phyloP scores from a whole-genome alignment of 37 sponge, comb jelly and placozoan genomes.

The Bolinopsis microptera region DNA sequence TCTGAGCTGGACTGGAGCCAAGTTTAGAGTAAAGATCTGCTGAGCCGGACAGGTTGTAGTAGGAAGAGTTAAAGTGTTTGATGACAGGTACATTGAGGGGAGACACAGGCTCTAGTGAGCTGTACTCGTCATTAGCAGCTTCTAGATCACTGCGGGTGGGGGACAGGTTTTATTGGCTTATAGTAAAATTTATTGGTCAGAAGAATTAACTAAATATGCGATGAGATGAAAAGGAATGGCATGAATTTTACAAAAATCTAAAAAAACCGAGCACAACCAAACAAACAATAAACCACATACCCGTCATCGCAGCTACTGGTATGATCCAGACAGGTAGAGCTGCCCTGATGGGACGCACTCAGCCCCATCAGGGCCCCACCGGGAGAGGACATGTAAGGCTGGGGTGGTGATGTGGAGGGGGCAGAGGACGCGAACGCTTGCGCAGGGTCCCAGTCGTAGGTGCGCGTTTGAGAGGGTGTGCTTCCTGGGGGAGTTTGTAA shows the following conservation, averaged over 20 bases:
- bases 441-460: conserved; percentile 64
- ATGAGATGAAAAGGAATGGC: too few species aligned
- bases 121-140: neutral
- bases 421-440: conserved; percentile 59
- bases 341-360: neutral
- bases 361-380: neutral
- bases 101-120: neutral
- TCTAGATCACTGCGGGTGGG: neutral
- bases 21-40: neutral
- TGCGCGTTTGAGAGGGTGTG: conserved; percentile 28
- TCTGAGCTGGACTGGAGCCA: neutral
- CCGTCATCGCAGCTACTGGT: conserved; percentile 54
- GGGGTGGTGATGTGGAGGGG: neutral
- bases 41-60: conserved; percentile 11
- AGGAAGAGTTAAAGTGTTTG: conserved; percentile 50
- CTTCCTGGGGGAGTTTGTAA: neutral
- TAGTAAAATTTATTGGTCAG: too few species aligned
- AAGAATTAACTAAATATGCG: too few species aligned
- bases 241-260: too few species aligned
- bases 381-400: neutral
- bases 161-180: too few species aligned
- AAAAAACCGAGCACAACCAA: too few species aligned
- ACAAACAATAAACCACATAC: neutral
- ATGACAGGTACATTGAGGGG: neutral
- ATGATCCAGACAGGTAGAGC: neutral